Conservation (phyloP, 1,140 invertebrate species). For the Drosophila repleta region DNA sequence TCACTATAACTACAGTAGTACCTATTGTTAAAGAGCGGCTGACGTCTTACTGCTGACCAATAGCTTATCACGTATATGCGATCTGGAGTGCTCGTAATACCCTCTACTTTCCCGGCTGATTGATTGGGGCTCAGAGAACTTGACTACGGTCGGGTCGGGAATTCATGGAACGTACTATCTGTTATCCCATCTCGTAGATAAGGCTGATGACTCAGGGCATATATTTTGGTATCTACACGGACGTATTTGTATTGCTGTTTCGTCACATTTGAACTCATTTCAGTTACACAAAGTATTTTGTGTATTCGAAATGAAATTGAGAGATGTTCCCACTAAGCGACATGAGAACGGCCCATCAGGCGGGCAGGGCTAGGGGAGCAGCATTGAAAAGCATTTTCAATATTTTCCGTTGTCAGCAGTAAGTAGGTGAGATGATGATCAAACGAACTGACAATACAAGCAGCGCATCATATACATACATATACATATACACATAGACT, state of each 20-base stretch:
- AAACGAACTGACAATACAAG: slow-evolving; percentile 18
- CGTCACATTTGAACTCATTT: slow-evolving; percentile 49
- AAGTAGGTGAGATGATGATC: slow-evolving; percentile 40
- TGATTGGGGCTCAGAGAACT: too few species aligned
- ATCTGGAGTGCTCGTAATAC: too few species aligned
- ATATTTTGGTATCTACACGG: not conserved
- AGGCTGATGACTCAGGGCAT: too few species aligned
- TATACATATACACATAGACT: not conserved
- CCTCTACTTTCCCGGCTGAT: too few species aligned
- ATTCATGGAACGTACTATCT: too few species aligned
- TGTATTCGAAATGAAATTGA: slow-evolving; percentile 26
- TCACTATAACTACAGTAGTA: not conserved
- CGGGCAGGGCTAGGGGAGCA: not conserved
- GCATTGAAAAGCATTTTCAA: slow-evolving; percentile 3
- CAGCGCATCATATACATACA: slow-evolving; percentile 1
- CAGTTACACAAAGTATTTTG: slow-evolving; percentile 37
- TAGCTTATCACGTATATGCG: too few species aligned
- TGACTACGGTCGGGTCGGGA: too few species aligned
- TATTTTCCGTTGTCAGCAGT: slow-evolving; percentile 38
- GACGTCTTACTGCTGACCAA: not conserved
- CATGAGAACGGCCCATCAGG: not conserved
- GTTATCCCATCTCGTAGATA: too few species aligned
- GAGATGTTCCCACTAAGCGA: slow-evolving; percentile 34
- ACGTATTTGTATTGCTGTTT: slow-evolving; percentile 31
- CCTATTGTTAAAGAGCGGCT: not conserved